Base-by-base conservation (phyloP, 1,140 invertebrate genomes). In the Hypsibius dujardini region DNA sequence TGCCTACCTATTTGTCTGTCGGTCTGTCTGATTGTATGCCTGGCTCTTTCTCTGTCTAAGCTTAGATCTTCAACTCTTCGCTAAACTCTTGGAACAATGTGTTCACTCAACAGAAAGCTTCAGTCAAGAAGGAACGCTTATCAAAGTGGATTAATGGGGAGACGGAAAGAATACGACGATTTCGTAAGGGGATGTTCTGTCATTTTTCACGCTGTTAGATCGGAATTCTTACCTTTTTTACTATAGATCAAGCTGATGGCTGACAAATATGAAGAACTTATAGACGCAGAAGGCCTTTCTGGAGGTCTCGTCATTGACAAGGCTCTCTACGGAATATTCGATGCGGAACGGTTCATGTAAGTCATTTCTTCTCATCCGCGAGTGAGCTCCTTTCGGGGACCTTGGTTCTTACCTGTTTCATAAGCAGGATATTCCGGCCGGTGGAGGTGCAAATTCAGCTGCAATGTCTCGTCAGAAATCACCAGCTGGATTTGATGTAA, bases 241-340 rank as follows among this genome's bases (percentile, higher is more conserved):
- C n/a, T n/a, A n/a, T 42, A 67, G 62, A 14, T 67, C 12, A 7
- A 42, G 62, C 42, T 67, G 7, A 67, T 67, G 62, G 45, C 42
- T 3, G 62, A 67, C 3, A 67, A 67, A 42, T 67, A 67, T 42
- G 62, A 67, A 42, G 62, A 67, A 3, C 42, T 67, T 3, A 67
- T 67, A 14, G 45, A 67, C 42, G 3, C 7, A 3, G 62, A 67
- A 67, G 62, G 62, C 3, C 62, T 67, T 7, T 67, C 62, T 72
- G 90, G 90, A 12, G 82, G 82, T 46, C 80, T 98, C 12, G 83
- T 98, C 46, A 92, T 98, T 73, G 81, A 87, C 0, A 86, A 87
- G 78, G 93, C 92, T 0, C 75, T 90, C 1, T 98, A 82, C 76
- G 84, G 84, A 14, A 78, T 80, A 75, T 75, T 82, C 70, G 72